Evolutionary conservation across 2,888 invertebrate genomes (phyloP).

Genomic region (Arge pagana): DNA sequence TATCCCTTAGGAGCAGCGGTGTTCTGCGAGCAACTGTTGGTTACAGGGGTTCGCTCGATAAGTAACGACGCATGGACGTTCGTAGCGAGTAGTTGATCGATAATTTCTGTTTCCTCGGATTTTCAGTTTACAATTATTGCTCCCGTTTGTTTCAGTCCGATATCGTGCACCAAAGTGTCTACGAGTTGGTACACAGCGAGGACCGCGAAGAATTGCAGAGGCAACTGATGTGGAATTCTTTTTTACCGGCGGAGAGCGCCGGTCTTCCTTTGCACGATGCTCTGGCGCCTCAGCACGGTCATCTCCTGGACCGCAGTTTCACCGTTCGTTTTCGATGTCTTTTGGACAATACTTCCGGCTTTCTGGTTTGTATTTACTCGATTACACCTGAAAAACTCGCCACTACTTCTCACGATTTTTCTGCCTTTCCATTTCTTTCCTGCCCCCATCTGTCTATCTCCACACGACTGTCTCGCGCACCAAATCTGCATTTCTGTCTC

Average conservation of each 20-base stretch:
- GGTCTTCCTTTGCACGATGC: slow-evolving; percentile 85
- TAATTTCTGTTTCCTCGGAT: too few relatives aligned
- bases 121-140: too few relatives aligned
- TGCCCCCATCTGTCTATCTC: too few relatives aligned
- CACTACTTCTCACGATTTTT: too few relatives aligned
- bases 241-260: slow-evolving; percentile 79
- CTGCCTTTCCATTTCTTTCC: too few relatives aligned
- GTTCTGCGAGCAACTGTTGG: too few relatives aligned
- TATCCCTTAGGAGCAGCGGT: too few relatives aligned
- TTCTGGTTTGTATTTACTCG: slow-evolving; percentile 80
- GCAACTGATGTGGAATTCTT: slow-evolving; percentile 94
- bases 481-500: too few relatives aligned
- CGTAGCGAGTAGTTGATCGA: neutral
- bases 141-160: slow-evolving; percentile 92
- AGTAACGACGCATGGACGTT: neutral
- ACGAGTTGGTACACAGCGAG: slow-evolving; percentile 98
- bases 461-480: too few relatives aligned
- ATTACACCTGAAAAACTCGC: too few relatives aligned
- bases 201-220: slow-evolving; percentile 96
- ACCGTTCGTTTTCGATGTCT: slow-evolving; percentile 99
- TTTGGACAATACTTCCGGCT: slow-evolving; percentile 98
- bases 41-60: too few relatives aligned
- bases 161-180: slow-evolving; percentile 98
- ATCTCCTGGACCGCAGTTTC: slow-evolving; percentile 93
- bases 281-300: slow-evolving; percentile 84